Percentiles rank a stretch among this genome's conserved stretches.
phyloP scores from a whole-genome alignment of 2,797 vertebrate species.

The Chelon labrosus region DNA sequence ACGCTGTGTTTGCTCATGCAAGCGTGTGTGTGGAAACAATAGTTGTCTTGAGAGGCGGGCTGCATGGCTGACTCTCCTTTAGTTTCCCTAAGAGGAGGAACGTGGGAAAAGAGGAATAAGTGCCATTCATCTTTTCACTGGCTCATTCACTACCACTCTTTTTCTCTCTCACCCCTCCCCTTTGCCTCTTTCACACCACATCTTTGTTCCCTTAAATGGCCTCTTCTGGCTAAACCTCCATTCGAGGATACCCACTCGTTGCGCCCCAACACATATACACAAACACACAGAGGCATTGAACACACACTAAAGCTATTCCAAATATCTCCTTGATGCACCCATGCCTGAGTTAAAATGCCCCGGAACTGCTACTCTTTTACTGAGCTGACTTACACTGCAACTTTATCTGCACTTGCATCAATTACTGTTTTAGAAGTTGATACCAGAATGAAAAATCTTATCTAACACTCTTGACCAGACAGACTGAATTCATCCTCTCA shows the following conservation, averaged over 20 bases:
- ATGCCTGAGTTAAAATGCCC: conserved; percentile 11
- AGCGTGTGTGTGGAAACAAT: conserved; percentile 76
- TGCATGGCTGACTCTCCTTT: conserved; percentile 79
- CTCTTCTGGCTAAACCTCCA: conserved; percentile 76
- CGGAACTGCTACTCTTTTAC: conserved; percentile 25
- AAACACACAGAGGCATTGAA: conserved; percentile 49
- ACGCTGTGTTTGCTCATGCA: conserved; percentile 61
- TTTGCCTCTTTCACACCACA: conserved; percentile 69
- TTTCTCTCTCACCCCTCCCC: conserved; percentile 64
- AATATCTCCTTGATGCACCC: conserved; percentile 27
- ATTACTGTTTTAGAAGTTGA: conserved; percentile 30
- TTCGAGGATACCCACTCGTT: conserved; percentile 70
- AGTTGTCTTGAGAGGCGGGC: conserved; percentile 74
- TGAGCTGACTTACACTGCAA: conserved; percentile 28
- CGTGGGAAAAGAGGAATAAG: conserved; percentile 86
- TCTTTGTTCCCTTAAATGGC: conserved; percentile 85
- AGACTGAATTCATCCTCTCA: conserved; percentile 17
- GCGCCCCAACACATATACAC: conserved; percentile 67
- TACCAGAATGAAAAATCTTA: conserved; percentile 26
- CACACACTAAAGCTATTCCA: conserved; percentile 29
- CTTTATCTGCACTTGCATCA: conserved; percentile 34
- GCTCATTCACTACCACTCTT: conserved; percentile 74
- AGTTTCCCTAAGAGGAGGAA: conserved; percentile 77
- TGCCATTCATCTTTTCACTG: conserved; percentile 84
- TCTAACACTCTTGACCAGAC: conserved; percentile 19